phyloP scores from a whole-genome alignment of 2,797 vertebrate genomes.

The Erethizon dorsatum region DNA sequence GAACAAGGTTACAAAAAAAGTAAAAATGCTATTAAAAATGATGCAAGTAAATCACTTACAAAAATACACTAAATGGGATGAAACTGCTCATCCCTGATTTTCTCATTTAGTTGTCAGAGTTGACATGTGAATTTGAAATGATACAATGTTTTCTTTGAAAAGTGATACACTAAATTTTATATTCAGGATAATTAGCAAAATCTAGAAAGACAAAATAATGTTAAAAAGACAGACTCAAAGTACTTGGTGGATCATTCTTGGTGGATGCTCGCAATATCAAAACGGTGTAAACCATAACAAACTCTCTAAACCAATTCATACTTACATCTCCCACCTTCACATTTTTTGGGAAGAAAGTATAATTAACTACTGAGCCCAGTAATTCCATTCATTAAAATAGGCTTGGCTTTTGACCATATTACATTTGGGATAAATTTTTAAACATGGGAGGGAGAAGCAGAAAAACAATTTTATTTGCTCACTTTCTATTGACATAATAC shows the following conservation, averaged over 20 bases:
- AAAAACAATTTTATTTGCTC: conserved; percentile 20
- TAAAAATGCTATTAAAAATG: conserved; percentile 87
- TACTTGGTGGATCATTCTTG: conserved; percentile 76
- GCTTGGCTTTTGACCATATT: not conserved
- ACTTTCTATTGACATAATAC: conserved; percentile 1
- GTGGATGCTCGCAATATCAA: conserved; percentile 83
- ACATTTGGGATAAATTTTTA: conserved; percentile 65
- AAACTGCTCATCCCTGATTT: conserved; percentile 88
- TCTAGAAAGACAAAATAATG: conserved; percentile 88
- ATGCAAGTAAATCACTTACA: conserved; percentile 89
- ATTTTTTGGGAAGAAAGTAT: conserved; percentile 74
- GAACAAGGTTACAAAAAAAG: conserved; percentile 88
- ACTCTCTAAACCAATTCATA: conserved; percentile 35
- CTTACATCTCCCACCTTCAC: too few relatives aligned
- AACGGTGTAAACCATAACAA: conserved; percentile 83
- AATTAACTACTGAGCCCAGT: conserved; percentile 68
- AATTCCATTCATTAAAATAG: conserved; percentile 70
- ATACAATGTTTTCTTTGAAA: conserved; percentile 84
- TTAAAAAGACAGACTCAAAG: conserved; percentile 89
- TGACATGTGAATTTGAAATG: conserved; percentile 83
- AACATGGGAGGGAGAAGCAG: conserved; percentile 59
- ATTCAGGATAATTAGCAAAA: conserved; percentile 89
- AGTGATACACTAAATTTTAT: conserved; percentile 89
- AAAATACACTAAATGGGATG: conserved; percentile 89
- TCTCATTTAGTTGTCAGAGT: conserved; percentile 83